A percentile compares a stretch with the other conserved stretches of the same genome.
These are phyloP conservation scores for Gopherus evgoodei DNA, from an alignment of 2,113 vertebrate genomes.

Conservation along the genomic window DNA sequence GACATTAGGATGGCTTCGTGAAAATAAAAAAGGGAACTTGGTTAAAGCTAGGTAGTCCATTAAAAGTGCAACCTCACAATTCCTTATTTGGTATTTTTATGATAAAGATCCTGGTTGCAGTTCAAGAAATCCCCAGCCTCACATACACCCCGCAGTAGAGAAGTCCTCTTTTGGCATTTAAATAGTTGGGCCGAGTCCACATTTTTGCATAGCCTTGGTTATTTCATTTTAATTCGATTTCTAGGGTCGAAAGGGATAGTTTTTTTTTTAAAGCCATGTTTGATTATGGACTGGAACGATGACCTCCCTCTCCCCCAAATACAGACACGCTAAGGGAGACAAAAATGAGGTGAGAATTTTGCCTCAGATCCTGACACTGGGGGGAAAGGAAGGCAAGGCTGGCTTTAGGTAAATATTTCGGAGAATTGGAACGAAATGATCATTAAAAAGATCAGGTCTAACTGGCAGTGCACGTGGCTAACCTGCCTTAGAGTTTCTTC, in stretches of 20 bases:
- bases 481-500: not conserved
- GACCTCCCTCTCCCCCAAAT: not conserved
- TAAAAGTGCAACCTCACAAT: not conserved
- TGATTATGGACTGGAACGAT: not conserved
- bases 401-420: not conserved
- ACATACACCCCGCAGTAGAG: not conserved
- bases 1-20: not conserved
- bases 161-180: not conserved
- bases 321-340: not conserved
- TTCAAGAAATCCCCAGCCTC: not conserved
- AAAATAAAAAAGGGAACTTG: not conserved
- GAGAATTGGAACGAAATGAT: not conserved
- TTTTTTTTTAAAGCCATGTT: not conserved
- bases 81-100: not conserved
- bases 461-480: fast-evolving
- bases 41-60: not conserved
- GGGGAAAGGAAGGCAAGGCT: not conserved
- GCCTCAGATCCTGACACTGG: not conserved
- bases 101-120: not conserved
- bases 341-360: fast-evolving
- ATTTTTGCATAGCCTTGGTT: no score
- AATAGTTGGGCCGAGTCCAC: not conserved
- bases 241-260: not conserved
- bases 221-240: not conserved
- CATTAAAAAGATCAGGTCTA: not conserved